A percentile compares a stretch with the other conserved stretches of the same genome.
phyloP scores from a whole-genome alignment of 2,888 invertebrate species.

The Rotaria magnacalcarata region DNA sequence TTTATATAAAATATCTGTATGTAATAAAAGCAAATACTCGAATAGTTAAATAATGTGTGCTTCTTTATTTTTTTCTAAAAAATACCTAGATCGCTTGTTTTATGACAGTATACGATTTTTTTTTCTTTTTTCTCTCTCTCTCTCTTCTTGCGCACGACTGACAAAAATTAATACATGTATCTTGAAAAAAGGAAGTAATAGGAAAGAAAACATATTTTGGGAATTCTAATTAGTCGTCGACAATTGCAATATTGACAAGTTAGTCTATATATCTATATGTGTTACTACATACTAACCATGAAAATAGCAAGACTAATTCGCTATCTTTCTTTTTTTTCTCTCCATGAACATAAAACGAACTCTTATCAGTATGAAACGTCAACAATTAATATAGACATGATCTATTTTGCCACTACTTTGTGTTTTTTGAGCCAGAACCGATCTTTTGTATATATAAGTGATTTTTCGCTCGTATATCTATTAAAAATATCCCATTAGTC shows the following conservation, averaged over 20 bases:
- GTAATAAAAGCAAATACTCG: neutral
- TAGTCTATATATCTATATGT: neutral
- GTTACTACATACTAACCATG: neutral
- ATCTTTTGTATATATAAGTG: neutral
- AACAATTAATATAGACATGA: neutral
- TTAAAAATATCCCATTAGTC: neutral
- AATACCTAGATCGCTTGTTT: neutral
- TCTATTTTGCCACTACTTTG: neutral
- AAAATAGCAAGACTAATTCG: neutral
- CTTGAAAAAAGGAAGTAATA: neutral
- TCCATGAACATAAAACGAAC: neutral
- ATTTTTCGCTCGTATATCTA: neutral
- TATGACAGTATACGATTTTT: neutral
- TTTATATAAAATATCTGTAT: neutral
- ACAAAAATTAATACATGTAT: constrained; percentile 10
- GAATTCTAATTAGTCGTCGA: constrained; percentile 13
- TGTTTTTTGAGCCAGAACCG: neutral
- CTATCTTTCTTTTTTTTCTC: neutral
- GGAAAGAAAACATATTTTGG: neutral
- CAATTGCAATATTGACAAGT: neutral
- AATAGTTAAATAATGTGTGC: neutral
- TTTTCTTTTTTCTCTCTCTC: neutral
- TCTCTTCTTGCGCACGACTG: neutral
- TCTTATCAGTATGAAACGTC: neutral
- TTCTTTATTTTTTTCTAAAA: neutral